phyloP scores from a whole-genome alignment of 2,888 invertebrate genomes.

The Perdita meconis region DNA sequence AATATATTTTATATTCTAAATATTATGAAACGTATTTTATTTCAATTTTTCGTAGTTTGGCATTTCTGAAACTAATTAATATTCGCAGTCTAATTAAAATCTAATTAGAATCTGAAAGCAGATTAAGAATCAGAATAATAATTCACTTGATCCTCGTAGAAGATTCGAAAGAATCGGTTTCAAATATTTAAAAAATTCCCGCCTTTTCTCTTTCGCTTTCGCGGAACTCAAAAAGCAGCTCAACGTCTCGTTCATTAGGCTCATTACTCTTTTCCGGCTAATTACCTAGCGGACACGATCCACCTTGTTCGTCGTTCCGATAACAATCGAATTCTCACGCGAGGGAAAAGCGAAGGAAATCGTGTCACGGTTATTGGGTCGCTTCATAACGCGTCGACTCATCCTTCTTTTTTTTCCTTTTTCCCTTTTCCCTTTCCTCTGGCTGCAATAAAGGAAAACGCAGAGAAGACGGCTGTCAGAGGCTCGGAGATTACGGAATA shows the following conservation, averaged over 20 bases:
- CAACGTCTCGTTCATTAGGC: constrained; percentile 8
- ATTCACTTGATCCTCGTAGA: too few species aligned
- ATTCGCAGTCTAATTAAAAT: too few species aligned
- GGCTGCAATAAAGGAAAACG: not conserved
- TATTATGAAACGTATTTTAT: too few species aligned
- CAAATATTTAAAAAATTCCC: too few species aligned
- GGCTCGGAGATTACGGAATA: not conserved
- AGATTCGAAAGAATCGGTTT: too few species aligned
- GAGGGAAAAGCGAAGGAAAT: constrained; percentile 24
- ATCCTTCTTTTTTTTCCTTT: constrained; percentile 11
- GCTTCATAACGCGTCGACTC: constrained; percentile 17
- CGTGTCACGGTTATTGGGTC: constrained; percentile 64
- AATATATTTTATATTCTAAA: too few species aligned
- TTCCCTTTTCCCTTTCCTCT: constrained; percentile 1
- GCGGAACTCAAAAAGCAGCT: not conserved
- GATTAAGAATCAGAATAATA: too few species aligned
- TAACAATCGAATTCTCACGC: constrained; percentile 32
- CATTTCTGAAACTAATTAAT: too few species aligned
- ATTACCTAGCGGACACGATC: constrained; percentile 7
- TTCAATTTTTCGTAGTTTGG: too few species aligned
- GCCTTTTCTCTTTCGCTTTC: too few species aligned
- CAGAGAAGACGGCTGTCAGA: constrained; percentile 18
- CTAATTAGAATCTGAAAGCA: too few species aligned
- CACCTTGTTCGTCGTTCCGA: not conserved
- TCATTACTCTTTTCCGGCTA: constrained; percentile 6